A percentile compares a stretch with the other conserved stretches of the same genome.
These are phyloP conservation scores for Heliconius aoede DNA, from an alignment of 2,888 invertebrate genomes.

Conservation along the genomic window DNA sequence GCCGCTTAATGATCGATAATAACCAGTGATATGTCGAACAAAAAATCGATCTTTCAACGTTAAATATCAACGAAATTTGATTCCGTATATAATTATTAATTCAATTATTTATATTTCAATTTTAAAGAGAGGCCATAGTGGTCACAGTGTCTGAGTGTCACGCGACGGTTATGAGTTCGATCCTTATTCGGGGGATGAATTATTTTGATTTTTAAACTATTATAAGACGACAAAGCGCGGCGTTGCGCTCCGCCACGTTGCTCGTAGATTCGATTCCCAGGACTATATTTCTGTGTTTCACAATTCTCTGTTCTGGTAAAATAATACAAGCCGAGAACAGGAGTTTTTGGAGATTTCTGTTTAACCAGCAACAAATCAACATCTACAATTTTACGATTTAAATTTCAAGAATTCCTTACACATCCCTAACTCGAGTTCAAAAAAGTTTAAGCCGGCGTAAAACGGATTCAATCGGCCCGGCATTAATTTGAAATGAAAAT, in stretches of 20 bases:
- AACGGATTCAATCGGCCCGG: conserved; percentile 44
- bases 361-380: background rate
- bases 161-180: no score
- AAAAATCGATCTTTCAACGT: conserved; percentile 21
- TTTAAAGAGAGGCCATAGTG: background rate
- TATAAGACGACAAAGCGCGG: no score
- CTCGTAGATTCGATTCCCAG: background rate
- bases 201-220: no score
- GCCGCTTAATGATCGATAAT: conserved; percentile 43
- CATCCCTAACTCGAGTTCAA: background rate
- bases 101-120: background rate
- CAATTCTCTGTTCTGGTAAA: background rate
- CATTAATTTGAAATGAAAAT: conserved; percentile 48
- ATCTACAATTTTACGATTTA: no score
- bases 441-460: conserved; percentile 40
- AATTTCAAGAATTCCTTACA: no score
- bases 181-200: no score
- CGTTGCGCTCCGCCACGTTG: no score
- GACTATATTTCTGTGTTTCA: background rate
- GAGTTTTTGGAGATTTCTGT: background rate
- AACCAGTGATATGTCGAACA: conserved; percentile 32
- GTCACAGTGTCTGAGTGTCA: no score
- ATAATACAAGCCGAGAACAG: background rate
- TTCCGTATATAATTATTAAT: conserved; percentile 16
- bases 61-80: background rate